Base-by-base conservation (phyloP, 1,140 invertebrate genomes). In the Stenopsyche tienmushanensis region DNA sequence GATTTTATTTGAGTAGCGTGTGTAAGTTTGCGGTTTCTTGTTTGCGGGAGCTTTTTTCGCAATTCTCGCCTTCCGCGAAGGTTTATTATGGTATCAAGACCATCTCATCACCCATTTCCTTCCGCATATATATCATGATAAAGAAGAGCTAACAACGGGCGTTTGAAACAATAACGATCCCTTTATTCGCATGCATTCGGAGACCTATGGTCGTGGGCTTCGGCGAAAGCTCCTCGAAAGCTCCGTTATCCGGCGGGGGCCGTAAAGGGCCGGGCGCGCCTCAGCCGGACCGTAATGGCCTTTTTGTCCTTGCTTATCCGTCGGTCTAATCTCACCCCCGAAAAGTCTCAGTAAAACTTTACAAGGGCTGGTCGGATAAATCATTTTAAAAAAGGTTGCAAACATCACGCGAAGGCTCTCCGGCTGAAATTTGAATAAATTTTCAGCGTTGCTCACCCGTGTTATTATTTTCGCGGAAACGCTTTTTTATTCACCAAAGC, bases 301-400 rank as follows among this genome's bases (percentile, higher is more conserved):
- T 57, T 57, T 53, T 57, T 42, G 54, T 57, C 54, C 54, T 10
- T 57, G 39, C 54, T 57, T 57, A 41, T 57, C 54, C 54, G 8
- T 13, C 54, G 39, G 8, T 21, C 54, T 57, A 57, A 57, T 57
- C 13, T 57, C 18, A 41, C 17, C 50, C 49, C 50, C 15, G 21
- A 41, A 57, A 42, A 21, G 15, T 20, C 23, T 7, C 34, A 34
- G 34, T 57, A 57, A 57, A 57, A 57, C 34, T 57, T 57, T 57
- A 57, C 54, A 57, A 57, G 54, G 34, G 34, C 54, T 41, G 17
- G 7, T 17, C 2, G 34, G 54, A 57, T 57, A 57, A 57, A 57
- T 57, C 54, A 57, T 57, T 24, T 44, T 29, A 25, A 44, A 57
- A 57, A 57, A 29, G 54, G 54, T 18, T 26, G 54, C 54, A 44